A percentile compares a stretch with the other conserved stretches of the same genome.
Evolutionary conservation across 1,140 invertebrate genomes (phyloP).

Genomic region (Neoseiulus cucumeris): DNA sequence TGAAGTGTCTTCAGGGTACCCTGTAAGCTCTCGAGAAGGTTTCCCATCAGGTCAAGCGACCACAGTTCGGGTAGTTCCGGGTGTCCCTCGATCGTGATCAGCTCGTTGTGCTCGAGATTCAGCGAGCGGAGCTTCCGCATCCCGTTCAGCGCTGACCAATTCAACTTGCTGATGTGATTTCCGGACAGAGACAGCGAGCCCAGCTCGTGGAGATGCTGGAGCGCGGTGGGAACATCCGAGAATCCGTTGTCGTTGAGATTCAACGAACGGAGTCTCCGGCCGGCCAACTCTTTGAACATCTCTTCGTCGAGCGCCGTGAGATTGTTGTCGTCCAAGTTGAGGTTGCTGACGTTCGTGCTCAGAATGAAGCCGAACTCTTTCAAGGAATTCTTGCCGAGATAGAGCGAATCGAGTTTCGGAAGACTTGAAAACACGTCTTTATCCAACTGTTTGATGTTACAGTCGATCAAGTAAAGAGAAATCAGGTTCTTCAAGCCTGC

Average conservation of each 20-base stretch:
- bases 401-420: neutral
- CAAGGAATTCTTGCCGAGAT: neutral
- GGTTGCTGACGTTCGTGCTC: neutral
- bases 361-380: neutral
- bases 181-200: neutral
- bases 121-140: neutral
- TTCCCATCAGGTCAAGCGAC: neutral
- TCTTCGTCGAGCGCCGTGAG: neutral
- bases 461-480: neutral
- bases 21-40: neutral
- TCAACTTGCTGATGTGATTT: slow-evolving; percentile 2
- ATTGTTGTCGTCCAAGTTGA: slow-evolving; percentile 1
- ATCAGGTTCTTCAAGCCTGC: slow-evolving; percentile 2
- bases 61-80: neutral
- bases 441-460: neutral
- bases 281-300: neutral
- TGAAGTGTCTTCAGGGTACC: neutral
- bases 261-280: neutral
- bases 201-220: neutral
- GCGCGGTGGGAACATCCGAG: neutral
- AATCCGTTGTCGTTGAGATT: slow-evolving; percentile 5
- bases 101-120: neutral
- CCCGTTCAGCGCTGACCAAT: neutral
- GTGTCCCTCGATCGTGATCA: neutral
- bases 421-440: neutral